phyloP scores from a whole-genome alignment of 2,113 vertebrate genomes.

The Apaloderma vittatum region DNA sequence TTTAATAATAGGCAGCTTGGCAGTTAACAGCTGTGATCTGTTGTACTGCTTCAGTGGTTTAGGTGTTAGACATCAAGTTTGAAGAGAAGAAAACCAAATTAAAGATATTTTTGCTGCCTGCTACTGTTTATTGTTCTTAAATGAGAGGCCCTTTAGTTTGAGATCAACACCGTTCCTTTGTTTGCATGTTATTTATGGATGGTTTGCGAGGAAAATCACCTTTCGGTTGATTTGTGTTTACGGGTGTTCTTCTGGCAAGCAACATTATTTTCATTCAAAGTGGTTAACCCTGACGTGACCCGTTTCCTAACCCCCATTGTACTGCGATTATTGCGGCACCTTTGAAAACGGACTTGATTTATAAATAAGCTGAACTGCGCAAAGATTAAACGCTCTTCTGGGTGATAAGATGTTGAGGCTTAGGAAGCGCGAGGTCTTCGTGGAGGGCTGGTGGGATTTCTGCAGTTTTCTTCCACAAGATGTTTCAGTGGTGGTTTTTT shows the following conservation, averaged over 20 bases:
- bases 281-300: neutral
- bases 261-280: neutral
- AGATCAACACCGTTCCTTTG: neutral
- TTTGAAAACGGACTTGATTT: neutral
- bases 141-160: neutral
- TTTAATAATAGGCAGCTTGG: neutral
- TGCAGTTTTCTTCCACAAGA: neutral
- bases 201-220: neutral
- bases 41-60: neutral
- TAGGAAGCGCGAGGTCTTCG: neutral
- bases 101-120: neutral
- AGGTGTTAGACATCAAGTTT: neutral
- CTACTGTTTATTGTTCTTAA: neutral
- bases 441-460: neutral
- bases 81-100: neutral
- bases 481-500: neutral
- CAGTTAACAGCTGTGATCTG: neutral
- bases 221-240: neutral
- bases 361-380: neutral
- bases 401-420: neutral
- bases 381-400: neutral
- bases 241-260: neutral
- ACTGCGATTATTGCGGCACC: neutral
- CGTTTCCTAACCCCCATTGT: neutral
- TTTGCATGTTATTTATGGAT: neutral